Evolutionary conservation across 2,113 vertebrate species (phyloP).

Genomic region (Nannospalax galili): DNA sequence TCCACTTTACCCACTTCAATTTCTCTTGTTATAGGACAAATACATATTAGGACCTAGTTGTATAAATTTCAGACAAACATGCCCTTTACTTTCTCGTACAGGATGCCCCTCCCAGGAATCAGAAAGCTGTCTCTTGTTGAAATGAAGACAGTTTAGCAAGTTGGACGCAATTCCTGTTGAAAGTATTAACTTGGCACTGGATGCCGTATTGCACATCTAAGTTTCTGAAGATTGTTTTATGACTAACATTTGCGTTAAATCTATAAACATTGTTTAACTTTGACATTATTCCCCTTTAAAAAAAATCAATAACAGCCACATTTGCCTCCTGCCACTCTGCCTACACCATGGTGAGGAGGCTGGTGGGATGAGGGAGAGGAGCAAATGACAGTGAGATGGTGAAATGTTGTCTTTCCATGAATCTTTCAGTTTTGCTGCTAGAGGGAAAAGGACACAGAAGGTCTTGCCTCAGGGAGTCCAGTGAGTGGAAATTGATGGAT

Average conservation of each 20-base stretch:
- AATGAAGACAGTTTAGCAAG: slow-evolving; percentile 38
- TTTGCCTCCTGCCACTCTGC: slow-evolving; percentile 41
- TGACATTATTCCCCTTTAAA: slow-evolving; percentile 64
- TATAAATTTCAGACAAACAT: neutral
- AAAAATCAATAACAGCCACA: slow-evolving; percentile 21
- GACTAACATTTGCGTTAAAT: slow-evolving; percentile 72
- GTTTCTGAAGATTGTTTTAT: slow-evolving; percentile 63
- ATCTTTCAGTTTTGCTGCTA: neutral
- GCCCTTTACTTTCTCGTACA: slow-evolving; percentile 6
- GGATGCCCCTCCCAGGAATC: neutral
- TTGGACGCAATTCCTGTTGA: slow-evolving; percentile 71
- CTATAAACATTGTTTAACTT: slow-evolving; percentile 69
- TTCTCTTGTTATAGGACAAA: neutral
- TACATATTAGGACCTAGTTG: neutral
- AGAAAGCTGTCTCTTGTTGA: slow-evolving; percentile 40
- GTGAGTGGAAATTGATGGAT: slow-evolving; percentile 19
- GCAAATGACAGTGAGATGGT: slow-evolving; percentile 44
- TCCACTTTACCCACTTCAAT: neutral
- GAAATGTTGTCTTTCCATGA: slow-evolving; percentile 35
- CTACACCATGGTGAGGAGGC: neutral
- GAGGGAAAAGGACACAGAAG: slow-evolving; percentile 28
- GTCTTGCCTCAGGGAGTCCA: slow-evolving; percentile 58
- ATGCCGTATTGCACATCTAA: slow-evolving; percentile 67
- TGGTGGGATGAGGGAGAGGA: slow-evolving; percentile 3
- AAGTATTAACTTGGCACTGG: slow-evolving; percentile 64